Evolutionary conservation across 2,888 invertebrate species (phyloP).

Genomic region (Cepaea hortensis): DNA sequence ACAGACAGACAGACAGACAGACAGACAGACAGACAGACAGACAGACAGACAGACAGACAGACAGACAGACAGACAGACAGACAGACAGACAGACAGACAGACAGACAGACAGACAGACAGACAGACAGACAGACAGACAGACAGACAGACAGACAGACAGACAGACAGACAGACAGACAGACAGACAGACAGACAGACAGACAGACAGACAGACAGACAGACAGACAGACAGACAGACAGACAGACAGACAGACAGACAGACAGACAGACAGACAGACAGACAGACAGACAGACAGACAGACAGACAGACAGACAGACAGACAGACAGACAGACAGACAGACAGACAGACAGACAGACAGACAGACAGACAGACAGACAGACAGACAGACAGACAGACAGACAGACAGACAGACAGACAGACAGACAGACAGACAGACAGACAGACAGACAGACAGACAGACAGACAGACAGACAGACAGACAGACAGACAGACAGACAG

Average conservation of each 20-base stretch:
- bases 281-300: conserved; percentile 36
- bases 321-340: conserved; percentile 26
- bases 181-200: conserved; percentile 36
- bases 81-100: conserved; percentile 28
- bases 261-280: conserved; percentile 30
- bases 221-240: conserved; percentile 35
- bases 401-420: conserved; percentile 30
- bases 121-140: conserved; percentile 36
- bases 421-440: conserved; percentile 24
- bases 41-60: conserved; percentile 37
- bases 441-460: conserved; percentile 35
- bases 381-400: conserved; percentile 36
- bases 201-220: conserved; percentile 34
- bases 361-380: conserved; percentile 39
- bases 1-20: conserved; percentile 35
- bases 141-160: conserved; percentile 32
- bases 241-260: conserved; percentile 25
- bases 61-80: conserved; percentile 22
- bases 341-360: conserved; percentile 21
- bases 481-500: conserved; percentile 37
- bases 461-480: conserved; percentile 33
- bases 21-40: conserved; percentile 33
- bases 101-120: conserved; percentile 37
- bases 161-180: conserved; percentile 17
- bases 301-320: conserved; percentile 36